Evolutionary conservation across 2,797 vertebrate genomes (phyloP).

Genomic region (Huso huso): DNA sequence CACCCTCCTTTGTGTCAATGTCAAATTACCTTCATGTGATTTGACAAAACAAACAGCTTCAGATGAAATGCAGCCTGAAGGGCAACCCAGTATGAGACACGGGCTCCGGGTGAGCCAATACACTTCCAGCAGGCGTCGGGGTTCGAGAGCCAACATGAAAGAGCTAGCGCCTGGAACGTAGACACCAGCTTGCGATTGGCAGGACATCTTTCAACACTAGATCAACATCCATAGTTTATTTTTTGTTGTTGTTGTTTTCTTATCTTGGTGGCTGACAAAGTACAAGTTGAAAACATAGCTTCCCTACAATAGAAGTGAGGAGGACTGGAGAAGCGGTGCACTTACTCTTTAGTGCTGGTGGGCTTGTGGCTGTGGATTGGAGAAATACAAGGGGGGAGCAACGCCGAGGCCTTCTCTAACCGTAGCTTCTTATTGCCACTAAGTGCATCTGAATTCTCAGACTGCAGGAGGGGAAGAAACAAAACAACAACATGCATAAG

Average conservation of each 20-base stretch:
- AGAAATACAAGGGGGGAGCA: conserved; percentile 88
- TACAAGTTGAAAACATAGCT: too few species aligned
- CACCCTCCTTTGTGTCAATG: conserved; percentile 19
- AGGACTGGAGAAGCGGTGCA: conserved; percentile 19
- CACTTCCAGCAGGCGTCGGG: too few species aligned
- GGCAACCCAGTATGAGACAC: conserved; percentile 12
- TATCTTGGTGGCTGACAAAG: too few species aligned
- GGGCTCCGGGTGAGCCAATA: background rate
- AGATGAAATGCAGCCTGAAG: conserved; percentile 4
- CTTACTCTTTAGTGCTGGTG: conserved; percentile 79
- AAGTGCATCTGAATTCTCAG: conserved; percentile 67
- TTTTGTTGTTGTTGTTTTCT: too few species aligned
- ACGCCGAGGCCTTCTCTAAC: conserved; percentile 71
- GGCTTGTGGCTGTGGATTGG: conserved; percentile 78
- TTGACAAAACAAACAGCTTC: conserved; percentile 19
- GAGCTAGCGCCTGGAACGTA: too few species aligned
- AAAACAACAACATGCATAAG: conserved; percentile 23
- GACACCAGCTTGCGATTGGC: too few species aligned
- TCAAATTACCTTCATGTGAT: conserved; percentile 27
- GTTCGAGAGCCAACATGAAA: too few species aligned
- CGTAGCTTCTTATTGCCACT: conserved; percentile 81
- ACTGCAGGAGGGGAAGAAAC: conserved; percentile 46
- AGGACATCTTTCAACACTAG: too few species aligned
- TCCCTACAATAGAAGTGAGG: conserved; percentile 7
- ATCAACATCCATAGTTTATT: too few species aligned